Evolutionary conservation across 92 coral and sea anemone species (phyloP), one percentile per base, ranked within the genome.

Genomic region (Hydrozoanthus gracilis): DNA sequence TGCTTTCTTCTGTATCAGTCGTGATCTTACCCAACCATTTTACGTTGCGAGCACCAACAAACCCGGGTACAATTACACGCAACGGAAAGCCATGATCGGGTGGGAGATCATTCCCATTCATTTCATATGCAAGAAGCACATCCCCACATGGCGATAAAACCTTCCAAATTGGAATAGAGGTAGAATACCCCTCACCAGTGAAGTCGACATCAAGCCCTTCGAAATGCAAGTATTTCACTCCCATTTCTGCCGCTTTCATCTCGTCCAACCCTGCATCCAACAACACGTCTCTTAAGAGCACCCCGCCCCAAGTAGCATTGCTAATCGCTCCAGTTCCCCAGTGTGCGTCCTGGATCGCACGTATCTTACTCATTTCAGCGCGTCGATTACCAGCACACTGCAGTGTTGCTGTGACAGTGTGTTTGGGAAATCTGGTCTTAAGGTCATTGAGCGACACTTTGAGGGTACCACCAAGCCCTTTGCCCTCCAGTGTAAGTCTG

Each of bases 21-120:
- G 72, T 51, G 17, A 91, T 73, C 58, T 79, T 91, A 27, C 68
- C 73, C n/a, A 91, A 65, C 93, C 93, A 91, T 75, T 91, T 91
- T 27, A 91, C 93, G 78, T 88, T 89, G 56, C 93, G 82, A 2
- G 93, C 93, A 6, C 93, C 93, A 7, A 87, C 93, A 13, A 85
- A 87, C 2, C 93, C 93, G 0, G 93, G 93, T 18, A 91, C 60
- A 16, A 91, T 50, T 18, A 82, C 86, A 55, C 93, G 82, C 6
- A 88, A 83, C 8, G 93, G 93, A 51, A 88, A 91, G 13, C 93
- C 93, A 51, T 91, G 93, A 52, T 91, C 93, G 15, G 84, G 91
- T 56, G 93, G 93, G 79, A 91, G 82, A 56, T 91, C 93, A 66
- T 71, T 87, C 8, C 93, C 93, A 58, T 91, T 91, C 93, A 91